These are phyloP conservation scores for Acropternis orthonyx DNA, from an alignment of 2,797 vertebrate genomes.

Conservation along the genomic window DNA sequence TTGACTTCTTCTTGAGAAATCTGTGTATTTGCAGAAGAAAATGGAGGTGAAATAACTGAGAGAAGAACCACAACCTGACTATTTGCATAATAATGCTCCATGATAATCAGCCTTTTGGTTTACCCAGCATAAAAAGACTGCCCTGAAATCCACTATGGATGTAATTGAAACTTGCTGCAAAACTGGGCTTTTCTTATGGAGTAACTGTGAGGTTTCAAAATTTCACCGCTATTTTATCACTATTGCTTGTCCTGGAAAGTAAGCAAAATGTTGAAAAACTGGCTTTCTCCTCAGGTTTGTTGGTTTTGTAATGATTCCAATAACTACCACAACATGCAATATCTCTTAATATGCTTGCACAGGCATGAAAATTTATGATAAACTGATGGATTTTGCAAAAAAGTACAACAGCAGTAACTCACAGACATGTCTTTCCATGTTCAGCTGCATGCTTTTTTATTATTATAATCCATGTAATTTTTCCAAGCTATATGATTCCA, in stretches of 20 bases:
- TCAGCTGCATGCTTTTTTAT: neutral
- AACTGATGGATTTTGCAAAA: constrained; percentile 80
- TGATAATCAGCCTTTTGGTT: neutral
- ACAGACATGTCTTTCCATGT: constrained; percentile 62
- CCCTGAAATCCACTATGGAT: neutral
- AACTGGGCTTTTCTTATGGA: neutral
- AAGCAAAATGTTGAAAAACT: constrained; percentile 49
- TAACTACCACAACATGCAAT: constrained; percentile 71
- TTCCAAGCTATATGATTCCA: neutral
- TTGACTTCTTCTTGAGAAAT: neutral
- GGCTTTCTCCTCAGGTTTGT: constrained; percentile 13
- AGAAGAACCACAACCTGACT: neutral
- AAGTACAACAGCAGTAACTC: constrained; percentile 79
- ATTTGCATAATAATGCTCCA: neutral
- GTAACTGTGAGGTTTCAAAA: neutral
- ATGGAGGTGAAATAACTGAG: neutral
- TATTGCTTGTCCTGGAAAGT: neutral
- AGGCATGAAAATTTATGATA: constrained; percentile 66
- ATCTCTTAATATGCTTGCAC: constrained; percentile 76
- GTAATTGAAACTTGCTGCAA: constrained; percentile 19
- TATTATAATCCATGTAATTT: neutral
- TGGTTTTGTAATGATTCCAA: constrained; percentile 68
- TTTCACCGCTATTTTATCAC: neutral
- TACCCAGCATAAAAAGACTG: neutral
- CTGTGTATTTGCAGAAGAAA: neutral